Conservation (phyloP, 2,888 invertebrate genomes). For the Dioctria rufipes region DNA sequence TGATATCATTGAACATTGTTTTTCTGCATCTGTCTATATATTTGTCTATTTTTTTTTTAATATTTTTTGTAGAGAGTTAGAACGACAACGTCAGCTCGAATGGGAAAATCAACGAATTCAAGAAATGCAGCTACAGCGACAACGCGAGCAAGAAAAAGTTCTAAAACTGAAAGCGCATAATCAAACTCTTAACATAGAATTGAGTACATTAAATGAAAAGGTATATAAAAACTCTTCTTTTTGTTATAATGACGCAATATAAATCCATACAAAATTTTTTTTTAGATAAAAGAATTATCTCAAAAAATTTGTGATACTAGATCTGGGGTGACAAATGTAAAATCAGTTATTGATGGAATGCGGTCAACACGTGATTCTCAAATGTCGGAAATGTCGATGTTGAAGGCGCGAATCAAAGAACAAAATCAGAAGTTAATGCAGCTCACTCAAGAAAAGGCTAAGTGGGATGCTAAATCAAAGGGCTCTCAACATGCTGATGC, state of each 20-base stretch:
- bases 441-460: slow-evolving; percentile 87
- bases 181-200: slow-evolving; percentile 86
- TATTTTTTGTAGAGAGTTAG: slow-evolving; percentile 83
- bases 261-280: slow-evolving; percentile 56
- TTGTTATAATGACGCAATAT: not conserved
- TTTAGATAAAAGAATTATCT: slow-evolving; percentile 83
- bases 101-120: slow-evolving; percentile 93
- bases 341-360: slow-evolving; percentile 98
- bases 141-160: slow-evolving; percentile 88
- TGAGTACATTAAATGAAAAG: slow-evolving; percentile 75
- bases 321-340: slow-evolving; percentile 90
- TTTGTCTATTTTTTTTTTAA: not conserved
- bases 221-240: slow-evolving; percentile 59
- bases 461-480: slow-evolving; percentile 80
- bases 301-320: slow-evolving; percentile 87
- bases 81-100: slow-evolving; percentile 93
- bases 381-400: slow-evolving; percentile 87
- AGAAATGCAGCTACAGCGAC: slow-evolving; percentile 88
- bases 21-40: not conserved
- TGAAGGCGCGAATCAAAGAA: slow-evolving; percentile 87
- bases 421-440: slow-evolving; percentile 86
- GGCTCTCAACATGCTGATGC: slow-evolving; percentile 67
- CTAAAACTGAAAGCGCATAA: slow-evolving; percentile 89
- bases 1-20: not conserved
- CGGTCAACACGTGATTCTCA: slow-evolving; percentile 91